Conservation (phyloP, 2,113 vertebrate species). For the Rhabdornis inornatus region DNA sequence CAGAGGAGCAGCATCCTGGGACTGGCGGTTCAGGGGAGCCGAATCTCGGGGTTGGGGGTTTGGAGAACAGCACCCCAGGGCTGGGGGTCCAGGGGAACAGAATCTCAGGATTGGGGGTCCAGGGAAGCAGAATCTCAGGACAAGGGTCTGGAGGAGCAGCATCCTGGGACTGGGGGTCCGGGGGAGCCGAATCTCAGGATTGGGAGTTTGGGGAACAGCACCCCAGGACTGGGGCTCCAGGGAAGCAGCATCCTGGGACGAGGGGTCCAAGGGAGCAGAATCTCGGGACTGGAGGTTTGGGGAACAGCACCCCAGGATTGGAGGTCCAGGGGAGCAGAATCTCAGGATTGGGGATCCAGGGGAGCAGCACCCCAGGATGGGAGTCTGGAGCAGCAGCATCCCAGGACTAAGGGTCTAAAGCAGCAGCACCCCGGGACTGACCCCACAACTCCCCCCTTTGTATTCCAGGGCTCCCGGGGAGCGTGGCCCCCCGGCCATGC, state of each 20-base stretch:
- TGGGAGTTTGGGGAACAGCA: background rate
- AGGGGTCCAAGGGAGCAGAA: rapidly evolving
- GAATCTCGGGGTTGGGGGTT: no score
- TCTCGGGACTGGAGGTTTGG: rapidly evolving
- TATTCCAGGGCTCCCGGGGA: constrained; percentile 24
- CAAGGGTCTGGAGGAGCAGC: background rate
- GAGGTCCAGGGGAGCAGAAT: rapidly evolving
- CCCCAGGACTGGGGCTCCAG: background rate
- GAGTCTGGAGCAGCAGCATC: background rate
- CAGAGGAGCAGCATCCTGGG: rapidly evolving
- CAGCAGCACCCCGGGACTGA: background rate
- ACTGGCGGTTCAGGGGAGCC: background rate
- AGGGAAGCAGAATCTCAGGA: no score
- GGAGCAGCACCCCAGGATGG: background rate
- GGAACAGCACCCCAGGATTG: background rate
- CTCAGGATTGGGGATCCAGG: rapidly evolving
- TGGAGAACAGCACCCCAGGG: rapidly evolving
- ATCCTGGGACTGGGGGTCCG: rapidly evolving
- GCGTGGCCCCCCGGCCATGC: constrained; percentile 9
- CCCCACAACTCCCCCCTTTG: background rate
- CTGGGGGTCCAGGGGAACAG: rapidly evolving
- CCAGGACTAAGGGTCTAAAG: rapidly evolving
- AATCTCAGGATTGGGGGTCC: rapidly evolving
- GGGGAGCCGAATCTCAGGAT: rapidly evolving
- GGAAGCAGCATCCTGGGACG: no score